Base-by-base conservation (phyloP, 2,888 invertebrate genomes). In the Polietes domitor region DNA sequence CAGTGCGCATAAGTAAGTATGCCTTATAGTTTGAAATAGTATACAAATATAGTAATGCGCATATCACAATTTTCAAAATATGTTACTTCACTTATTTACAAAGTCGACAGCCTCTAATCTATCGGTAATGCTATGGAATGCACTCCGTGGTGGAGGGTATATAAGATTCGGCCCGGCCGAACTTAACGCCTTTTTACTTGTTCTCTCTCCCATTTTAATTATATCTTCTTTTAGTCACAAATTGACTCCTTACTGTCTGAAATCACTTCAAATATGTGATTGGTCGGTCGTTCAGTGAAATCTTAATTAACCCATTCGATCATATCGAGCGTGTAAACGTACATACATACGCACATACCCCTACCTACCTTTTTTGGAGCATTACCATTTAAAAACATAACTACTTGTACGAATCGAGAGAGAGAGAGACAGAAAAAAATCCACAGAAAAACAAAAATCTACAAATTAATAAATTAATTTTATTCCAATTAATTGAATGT, bases 391-490 rank as follows among this genome's bases (percentile, higher is more conserved):
- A 15, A 43, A 68, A 37, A 58, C 26, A 58, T 53, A 53, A 65
- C 43, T 43, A 24, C 43, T 21, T 68, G 68, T 68, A 24, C 43
- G 19, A 19, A 4, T 24, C 68, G 10, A 58, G 0, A 24, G 2
- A 17, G 10, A 15, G 43, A 43, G 2, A 37, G 2, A 19, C 68
- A 68, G 43, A 21, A 41, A 43, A 68, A 21, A 41, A 43, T 37
- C 4, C 2, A 24, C 26, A 58, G 12, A 26, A 58, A 10, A 58
- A 73, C 77, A 61, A 65, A 72, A 9, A 26, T 12, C 50, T 76
- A 53, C 76, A 84, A 84, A 84, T 84, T 84, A 84, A 84, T 84
- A 84, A 81, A 84, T 84, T 81, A 84, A 84, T 81, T 84, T 79
- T 63, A 68, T 79, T 84, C 79, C 68, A 68, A 43, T 68, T 68